A percentile compares a stretch with the other conserved stretches of the same genome.
These are phyloP conservation scores for Ciconia nigra DNA, from an alignment of 2,797 vertebrate genomes.

Conservation along the genomic window DNA sequence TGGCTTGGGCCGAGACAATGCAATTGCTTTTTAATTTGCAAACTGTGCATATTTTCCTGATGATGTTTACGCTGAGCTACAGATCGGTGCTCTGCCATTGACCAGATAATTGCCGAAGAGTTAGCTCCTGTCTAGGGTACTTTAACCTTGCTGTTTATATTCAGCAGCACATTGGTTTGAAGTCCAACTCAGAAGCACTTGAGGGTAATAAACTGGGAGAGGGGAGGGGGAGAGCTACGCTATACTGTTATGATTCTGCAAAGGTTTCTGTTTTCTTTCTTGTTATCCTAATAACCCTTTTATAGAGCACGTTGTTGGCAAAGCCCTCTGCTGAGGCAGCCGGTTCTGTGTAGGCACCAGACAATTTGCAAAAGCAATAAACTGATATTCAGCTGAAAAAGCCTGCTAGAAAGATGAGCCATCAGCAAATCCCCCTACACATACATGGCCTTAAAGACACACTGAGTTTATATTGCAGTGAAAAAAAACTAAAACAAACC, in stretches of 20 bases:
- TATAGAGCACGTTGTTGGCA: constrained; percentile 59
- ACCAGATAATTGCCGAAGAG: constrained; percentile 41
- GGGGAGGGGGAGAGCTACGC: neutral
- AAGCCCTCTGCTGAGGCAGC: constrained; percentile 69
- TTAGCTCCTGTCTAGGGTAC: constrained; percentile 21
- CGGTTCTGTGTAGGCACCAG: constrained; percentile 64
- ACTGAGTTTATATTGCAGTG: neutral
- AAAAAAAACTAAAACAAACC: neutral
- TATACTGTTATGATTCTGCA: constrained; percentile 60
- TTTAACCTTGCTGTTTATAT: constrained; percentile 27
- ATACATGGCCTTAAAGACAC: constrained; percentile 56
- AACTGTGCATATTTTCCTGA: constrained; percentile 37
- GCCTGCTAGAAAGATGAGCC: constrained; percentile 62
- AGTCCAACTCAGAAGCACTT: constrained; percentile 26
- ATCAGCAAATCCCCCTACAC: constrained; percentile 68
- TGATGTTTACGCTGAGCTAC: constrained; percentile 18
- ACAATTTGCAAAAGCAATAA: constrained; percentile 74
- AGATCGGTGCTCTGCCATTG: constrained; percentile 21
- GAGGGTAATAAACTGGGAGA: constrained; percentile 35
- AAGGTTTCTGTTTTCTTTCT: constrained; percentile 70
- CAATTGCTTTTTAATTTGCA: constrained; percentile 49
- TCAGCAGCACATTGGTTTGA: neutral
- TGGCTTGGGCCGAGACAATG: neutral
- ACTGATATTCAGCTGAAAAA: constrained; percentile 66
- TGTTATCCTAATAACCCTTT: constrained; percentile 71